phyloP scores from a whole-genome alignment of 2,888 invertebrate species.

The Kuschelorhynchus macadamiae region DNA sequence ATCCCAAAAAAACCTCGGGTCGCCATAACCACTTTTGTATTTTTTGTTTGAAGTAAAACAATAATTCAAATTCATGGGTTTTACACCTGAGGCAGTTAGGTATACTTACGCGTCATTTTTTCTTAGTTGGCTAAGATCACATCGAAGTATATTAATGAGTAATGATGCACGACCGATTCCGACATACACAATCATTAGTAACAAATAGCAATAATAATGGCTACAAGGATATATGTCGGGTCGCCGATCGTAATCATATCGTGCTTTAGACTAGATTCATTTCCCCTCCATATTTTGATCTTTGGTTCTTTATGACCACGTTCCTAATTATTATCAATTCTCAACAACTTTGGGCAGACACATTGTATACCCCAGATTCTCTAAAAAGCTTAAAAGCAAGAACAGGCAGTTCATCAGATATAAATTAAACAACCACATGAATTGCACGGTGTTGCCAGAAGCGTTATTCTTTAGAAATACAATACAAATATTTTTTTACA shows the following conservation, averaged over 20 bases:
- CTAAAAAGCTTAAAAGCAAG: too few relatives aligned
- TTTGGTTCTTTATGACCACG: constrained; percentile 17
- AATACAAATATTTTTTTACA: too few relatives aligned
- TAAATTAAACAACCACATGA: too few relatives aligned
- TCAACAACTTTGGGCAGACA: too few relatives aligned
- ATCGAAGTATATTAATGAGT: constrained; percentile 70
- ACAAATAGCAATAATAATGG: constrained; percentile 70
- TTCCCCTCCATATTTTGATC: constrained; percentile 23
- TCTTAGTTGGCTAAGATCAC: constrained; percentile 66
- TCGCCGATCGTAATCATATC: constrained; percentile 66
- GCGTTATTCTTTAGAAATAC: too few relatives aligned
- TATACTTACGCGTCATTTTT: constrained; percentile 58
- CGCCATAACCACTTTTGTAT: too few relatives aligned
- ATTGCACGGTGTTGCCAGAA: too few relatives aligned
- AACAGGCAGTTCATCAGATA: too few relatives aligned
- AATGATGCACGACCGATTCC: constrained; percentile 70
- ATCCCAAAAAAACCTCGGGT: too few relatives aligned
- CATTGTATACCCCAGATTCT: too few relatives aligned
- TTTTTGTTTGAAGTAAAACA: too few relatives aligned
- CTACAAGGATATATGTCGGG: constrained; percentile 69
- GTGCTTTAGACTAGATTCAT: constrained; percentile 54
- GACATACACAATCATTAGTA: constrained; percentile 70
- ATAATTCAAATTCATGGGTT: too few relatives aligned
- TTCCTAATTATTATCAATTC: constrained; percentile 17
- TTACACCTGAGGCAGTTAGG: neutral